A percentile compares a stretch with the other conserved stretches of the same genome.
These are phyloP conservation scores for Mythimna vitellina DNA, from an alignment of 2,888 invertebrate genomes.

Conservation along the genomic window DNA sequence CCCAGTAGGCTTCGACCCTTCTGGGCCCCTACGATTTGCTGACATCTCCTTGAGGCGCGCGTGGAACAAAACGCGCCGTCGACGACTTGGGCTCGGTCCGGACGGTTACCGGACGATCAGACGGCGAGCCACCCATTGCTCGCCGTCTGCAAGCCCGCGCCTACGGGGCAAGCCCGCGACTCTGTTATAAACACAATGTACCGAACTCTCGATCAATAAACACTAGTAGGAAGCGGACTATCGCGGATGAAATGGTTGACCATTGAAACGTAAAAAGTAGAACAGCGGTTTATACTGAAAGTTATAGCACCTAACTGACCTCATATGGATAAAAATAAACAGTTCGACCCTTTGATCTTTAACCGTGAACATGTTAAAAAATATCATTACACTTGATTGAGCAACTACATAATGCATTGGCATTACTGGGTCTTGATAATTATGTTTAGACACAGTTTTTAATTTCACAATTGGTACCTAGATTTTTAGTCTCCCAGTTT, in stretches of 20 bases:
- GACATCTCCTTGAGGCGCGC: no score
- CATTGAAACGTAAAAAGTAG: conserved; percentile 60
- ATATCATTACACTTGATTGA: conserved; percentile 20
- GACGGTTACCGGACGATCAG: no score
- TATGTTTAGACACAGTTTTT: conserved; percentile 15
- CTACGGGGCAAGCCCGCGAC: no score
- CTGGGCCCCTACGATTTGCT: no score
- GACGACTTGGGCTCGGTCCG: no score
- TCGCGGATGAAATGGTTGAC: conserved; percentile 52
- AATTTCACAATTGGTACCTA: conserved; percentile 5
- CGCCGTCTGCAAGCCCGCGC: no score
- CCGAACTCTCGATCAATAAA: conserved; percentile 38
- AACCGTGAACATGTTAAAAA: conserved; percentile 29
- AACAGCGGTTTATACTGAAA: conserved; percentile 38
- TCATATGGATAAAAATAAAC: conserved; percentile 46
- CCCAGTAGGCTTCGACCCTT: no score
- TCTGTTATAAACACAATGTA: conserved; percentile 37
- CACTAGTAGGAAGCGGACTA: conserved; percentile 43
- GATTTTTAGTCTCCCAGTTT: conserved; percentile 38
- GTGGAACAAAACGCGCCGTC: no score
- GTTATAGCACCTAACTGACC: conserved; percentile 33
- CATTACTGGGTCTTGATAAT: conserved; percentile 3
- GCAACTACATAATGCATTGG: conserved; percentile 9
- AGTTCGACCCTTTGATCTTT: conserved; percentile 43
- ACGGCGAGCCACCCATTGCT: no score